Percentiles rank a stretch among this genome's conserved stretches.
Evolutionary conservation across 2,888 invertebrate species (phyloP).

Genomic region (Aphodius granarius): DNA sequence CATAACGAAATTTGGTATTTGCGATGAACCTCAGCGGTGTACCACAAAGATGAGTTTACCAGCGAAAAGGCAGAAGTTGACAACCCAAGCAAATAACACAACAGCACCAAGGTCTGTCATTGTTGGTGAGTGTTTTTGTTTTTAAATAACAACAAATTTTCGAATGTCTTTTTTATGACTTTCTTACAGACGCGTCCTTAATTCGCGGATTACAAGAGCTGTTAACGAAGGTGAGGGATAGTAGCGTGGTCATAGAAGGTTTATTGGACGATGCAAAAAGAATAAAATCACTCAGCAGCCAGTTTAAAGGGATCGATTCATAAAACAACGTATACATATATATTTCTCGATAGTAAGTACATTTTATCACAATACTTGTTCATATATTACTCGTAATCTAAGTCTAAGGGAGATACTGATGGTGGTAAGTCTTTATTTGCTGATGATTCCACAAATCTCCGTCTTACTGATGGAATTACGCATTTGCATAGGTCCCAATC

Average conservation of each 20-base stretch:
- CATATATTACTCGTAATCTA: neutral
- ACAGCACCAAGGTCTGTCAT: neutral
- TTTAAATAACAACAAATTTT: neutral
- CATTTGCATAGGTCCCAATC: slow-evolving; percentile 62
- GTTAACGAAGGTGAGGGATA: neutral
- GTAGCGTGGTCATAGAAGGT: neutral
- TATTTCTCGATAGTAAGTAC: slow-evolving; percentile 1
- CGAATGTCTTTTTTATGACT: neutral
- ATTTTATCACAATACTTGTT: neutral
- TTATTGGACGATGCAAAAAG: neutral
- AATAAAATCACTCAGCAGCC: neutral
- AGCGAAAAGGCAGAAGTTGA: neutral
- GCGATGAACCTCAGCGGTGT: neutral
- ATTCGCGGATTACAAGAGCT: neutral
- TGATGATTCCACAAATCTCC: slow-evolving; percentile 32
- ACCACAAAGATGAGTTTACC: neutral
- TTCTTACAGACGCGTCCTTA: neutral
- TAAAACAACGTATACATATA: neutral
- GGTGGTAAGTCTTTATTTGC: neutral
- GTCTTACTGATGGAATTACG: slow-evolving; percentile 41
- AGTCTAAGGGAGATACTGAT: slow-evolving; percentile 23
- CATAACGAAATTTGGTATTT: slow-evolving; percentile 4
- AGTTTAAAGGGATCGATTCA: neutral
- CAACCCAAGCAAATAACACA: neutral
- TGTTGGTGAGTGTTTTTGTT: neutral